A percentile compares a stretch with the other conserved stretches of the same genome.
phyloP scores from a whole-genome alignment of 1,140 invertebrate genomes.

The Hyles euphorbiae region DNA sequence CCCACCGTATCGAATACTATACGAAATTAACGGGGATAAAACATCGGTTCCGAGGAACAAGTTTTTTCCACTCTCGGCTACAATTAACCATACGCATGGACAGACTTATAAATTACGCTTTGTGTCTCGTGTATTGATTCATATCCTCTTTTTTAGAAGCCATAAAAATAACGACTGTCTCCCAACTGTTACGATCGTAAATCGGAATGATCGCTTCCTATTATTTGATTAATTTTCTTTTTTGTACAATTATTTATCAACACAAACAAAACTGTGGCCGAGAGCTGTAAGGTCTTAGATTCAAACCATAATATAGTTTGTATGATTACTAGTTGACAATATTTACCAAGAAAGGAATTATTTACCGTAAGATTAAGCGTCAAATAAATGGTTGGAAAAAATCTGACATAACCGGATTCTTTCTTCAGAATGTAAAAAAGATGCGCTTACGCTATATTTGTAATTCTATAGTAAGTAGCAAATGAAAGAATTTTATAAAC shows the following conservation, averaged over 20 bases:
- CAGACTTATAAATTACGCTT: constrained; percentile 56
- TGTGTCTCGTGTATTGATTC: constrained; percentile 54
- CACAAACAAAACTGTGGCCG: too few relatives aligned
- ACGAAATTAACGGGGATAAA: constrained; percentile 40
- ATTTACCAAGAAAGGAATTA: too few relatives aligned
- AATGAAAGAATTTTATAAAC: too few relatives aligned
- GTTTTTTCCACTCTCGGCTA: constrained; percentile 29
- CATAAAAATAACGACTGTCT: constrained; percentile 67
- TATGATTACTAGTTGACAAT: too few relatives aligned
- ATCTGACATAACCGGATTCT: too few relatives aligned
- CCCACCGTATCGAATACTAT: constrained; percentile 35
- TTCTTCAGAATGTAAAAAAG: too few relatives aligned
- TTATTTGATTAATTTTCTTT: constrained; percentile 29
- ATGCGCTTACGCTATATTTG: too few relatives aligned
- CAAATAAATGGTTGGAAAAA: too few relatives aligned
- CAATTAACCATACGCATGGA: constrained; percentile 44
- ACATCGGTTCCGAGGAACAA: constrained; percentile 19
- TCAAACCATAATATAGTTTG: too few relatives aligned
- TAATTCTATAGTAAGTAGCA: too few relatives aligned
- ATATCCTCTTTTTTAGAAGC: constrained; percentile 57
- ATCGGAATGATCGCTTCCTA: constrained; percentile 33
- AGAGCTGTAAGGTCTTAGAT: too few relatives aligned
- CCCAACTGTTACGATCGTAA: constrained; percentile 56
- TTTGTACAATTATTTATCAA: constrained; percentile 8
- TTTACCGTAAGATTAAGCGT: too few relatives aligned